These are phyloP conservation scores for Dynastes tityus DNA, from an alignment of 2,888 invertebrate species.

Conservation along the genomic window DNA sequence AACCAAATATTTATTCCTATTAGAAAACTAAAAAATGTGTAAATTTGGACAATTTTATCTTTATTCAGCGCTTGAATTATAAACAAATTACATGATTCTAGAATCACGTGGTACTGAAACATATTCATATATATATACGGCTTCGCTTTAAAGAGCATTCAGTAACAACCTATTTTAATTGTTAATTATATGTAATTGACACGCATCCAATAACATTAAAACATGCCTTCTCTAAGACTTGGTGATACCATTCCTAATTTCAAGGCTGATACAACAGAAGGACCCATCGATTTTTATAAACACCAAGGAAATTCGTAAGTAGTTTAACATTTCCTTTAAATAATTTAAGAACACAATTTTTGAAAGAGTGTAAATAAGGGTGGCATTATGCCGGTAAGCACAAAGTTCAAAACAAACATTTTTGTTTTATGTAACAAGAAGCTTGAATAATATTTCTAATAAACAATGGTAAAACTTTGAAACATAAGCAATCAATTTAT, in stretches of 20 bases:
- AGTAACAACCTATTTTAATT: not conserved
- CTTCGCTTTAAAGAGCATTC: not conserved
- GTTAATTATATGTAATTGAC: not conserved
- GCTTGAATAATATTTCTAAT: too few relatives aligned
- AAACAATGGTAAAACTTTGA: too few relatives aligned
- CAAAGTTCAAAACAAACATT: too few relatives aligned
- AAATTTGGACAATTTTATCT: too few relatives aligned
- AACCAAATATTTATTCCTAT: too few relatives aligned
- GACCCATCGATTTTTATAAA: conserved; percentile 84
- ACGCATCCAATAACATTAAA: conserved; percentile 32
- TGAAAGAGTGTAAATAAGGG: too few relatives aligned
- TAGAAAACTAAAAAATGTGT: too few relatives aligned
- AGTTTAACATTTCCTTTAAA: not conserved
- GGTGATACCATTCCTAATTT: conserved; percentile 86
- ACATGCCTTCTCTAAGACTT: conserved; percentile 73
- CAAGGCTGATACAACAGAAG: conserved; percentile 80
- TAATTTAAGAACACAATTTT: not conserved
- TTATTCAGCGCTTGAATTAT: not conserved
- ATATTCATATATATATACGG: not conserved
- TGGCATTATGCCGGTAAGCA: too few relatives aligned
- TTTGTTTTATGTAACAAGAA: too few relatives aligned
- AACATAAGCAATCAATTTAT: too few relatives aligned
- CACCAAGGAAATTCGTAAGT: conserved; percentile 84
- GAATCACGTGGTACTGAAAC: conserved; percentile 10
- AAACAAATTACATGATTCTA: not conserved